Conservation (phyloP, 2,797 vertebrate species). For the Gallinago solitaria region DNA sequence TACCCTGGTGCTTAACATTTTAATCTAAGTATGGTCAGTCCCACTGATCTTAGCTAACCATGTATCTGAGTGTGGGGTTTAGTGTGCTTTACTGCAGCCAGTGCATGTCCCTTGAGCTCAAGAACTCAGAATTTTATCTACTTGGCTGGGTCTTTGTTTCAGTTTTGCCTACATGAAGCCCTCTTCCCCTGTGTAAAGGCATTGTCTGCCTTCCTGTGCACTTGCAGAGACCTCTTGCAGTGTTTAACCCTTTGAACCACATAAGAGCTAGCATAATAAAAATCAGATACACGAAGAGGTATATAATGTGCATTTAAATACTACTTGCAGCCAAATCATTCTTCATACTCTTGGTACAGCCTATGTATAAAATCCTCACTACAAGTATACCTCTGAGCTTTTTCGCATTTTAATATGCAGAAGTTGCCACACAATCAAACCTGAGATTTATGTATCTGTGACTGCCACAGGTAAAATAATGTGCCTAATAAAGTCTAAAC, state of each 20-base stretch:
- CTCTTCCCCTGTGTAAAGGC: background rate
- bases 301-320: background rate
- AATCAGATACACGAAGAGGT: background rate
- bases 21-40: background rate
- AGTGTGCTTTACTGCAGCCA: background rate
- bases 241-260: background rate
- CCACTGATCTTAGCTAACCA: background rate
- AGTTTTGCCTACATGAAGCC: background rate
- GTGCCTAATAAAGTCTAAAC: background rate
- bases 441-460: constrained; percentile 20
- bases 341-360: background rate
- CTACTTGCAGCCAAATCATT: background rate
- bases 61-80: background rate
- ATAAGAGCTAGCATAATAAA: background rate
- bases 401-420: background rate
- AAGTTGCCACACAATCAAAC: constrained; percentile 23
- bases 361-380: background rate
- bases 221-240: background rate
- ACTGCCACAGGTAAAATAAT: constrained; percentile 12
- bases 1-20: background rate
- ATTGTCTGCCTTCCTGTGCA: background rate
- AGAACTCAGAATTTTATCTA: background rate
- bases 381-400: background rate
- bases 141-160: background rate
- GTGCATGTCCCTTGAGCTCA: background rate